Percentiles rank a stretch among this genome's conserved stretches.
These are phyloP conservation scores for Bicyclus anynana DNA, from an alignment of 1,140 invertebrate genomes.

Conservation along the genomic window DNA sequence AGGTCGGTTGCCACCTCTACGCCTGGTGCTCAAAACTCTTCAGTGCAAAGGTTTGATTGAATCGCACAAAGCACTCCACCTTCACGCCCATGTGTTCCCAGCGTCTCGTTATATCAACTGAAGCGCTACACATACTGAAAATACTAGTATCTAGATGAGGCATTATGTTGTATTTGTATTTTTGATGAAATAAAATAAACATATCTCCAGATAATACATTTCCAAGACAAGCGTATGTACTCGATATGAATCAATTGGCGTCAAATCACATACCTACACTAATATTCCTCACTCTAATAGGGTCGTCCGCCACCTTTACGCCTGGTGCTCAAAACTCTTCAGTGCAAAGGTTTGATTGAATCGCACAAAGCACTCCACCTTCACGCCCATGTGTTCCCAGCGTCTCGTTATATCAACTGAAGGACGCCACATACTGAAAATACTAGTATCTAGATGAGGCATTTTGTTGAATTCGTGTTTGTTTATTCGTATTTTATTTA, in stretches of 20 bases:
- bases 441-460: slow-evolving; percentile 25
- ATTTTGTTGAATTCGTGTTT: background rate
- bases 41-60: slow-evolving; percentile 39
- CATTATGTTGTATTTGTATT: background rate
- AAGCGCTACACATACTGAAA: slow-evolving; percentile 23
- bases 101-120: slow-evolving; percentile 39
- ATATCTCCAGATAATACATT: no score
- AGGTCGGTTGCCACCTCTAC: slow-evolving; percentile 2
- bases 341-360: background rate
- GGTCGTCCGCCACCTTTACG: slow-evolving; percentile 5
- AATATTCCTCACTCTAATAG: slow-evolving; percentile 12
- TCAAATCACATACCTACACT: background rate
- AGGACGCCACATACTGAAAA: slow-evolving; percentile 9
- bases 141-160: slow-evolving; percentile 25
- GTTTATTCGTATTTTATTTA: no score
- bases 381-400: background rate
- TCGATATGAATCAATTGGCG: background rate
- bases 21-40: slow-evolving; percentile 23
- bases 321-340: slow-evolving; percentile 2
- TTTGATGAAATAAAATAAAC: no score
- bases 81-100: slow-evolving; percentile 36
- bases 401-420: background rate
- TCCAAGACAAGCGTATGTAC: no score
- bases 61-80: slow-evolving; percentile 39
- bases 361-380: background rate